Evolutionary conservation across 1,140 invertebrate genomes (phyloP).

Genomic region (Zaprionus vittiger): DNA sequence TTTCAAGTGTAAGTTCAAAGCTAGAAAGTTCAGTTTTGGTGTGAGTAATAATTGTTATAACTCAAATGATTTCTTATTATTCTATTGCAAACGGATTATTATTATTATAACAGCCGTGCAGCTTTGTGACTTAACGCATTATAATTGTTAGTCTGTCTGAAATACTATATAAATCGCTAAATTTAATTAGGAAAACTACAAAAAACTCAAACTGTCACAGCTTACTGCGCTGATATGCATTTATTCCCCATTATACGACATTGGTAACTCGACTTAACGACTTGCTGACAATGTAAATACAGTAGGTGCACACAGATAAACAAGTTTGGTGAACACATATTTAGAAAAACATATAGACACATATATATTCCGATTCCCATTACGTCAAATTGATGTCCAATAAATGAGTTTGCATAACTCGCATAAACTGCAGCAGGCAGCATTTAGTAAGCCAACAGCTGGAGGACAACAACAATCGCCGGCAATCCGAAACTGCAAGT

Average conservation of each 20-base stretch:
- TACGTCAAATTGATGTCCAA: constrained; percentile 74
- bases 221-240: not conserved
- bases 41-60: too few relatives aligned
- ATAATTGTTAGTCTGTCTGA: not conserved
- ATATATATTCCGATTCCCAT: constrained; percentile 61
- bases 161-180: not conserved
- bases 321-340: constrained; percentile 53
- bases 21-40: too few relatives aligned
- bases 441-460: constrained; percentile 47
- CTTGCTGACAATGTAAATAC: constrained; percentile 45
- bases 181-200: constrained; percentile 3
- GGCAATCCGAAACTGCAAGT: constrained; percentile 26
- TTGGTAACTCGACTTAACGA: constrained; percentile 44
- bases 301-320: not conserved
- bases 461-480: constrained; percentile 78
- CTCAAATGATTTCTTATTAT: too few relatives aligned
- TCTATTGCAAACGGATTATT: too few relatives aligned
- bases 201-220: not conserved
- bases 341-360: constrained; percentile 17
- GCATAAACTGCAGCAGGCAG: constrained; percentile 63
- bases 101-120: too few relatives aligned
- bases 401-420: constrained; percentile 61
- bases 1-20: too few relatives aligned
- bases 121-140: not conserved
- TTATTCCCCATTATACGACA: constrained; percentile 27